Evolutionary conservation across 2,888 invertebrate species (phyloP), one percentile per base, ranked within the genome.

Genomic region (Erebia palarica): DNA sequence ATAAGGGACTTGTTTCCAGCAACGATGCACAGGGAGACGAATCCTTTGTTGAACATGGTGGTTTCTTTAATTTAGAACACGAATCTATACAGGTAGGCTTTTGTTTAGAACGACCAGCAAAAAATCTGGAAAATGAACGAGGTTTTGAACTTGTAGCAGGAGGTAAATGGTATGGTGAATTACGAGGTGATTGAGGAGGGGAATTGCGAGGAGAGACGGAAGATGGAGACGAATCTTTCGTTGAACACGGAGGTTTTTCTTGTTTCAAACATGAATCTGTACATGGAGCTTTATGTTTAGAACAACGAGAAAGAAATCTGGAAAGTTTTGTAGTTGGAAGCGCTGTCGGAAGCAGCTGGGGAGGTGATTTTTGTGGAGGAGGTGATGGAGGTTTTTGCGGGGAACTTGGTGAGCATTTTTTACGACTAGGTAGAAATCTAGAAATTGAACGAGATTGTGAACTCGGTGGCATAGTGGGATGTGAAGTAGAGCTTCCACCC

Each of bases 261-360:
- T 11, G 9, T 55, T 55, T 55, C 1, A 9, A 10, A 57, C 57
- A 57, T 21, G 57, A 57, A 21, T 57, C 57, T 21, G 5, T 13
- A 57, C 57, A 57, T 55, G 53, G 67, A 67, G 16, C 71, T 49
- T 53, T 44, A 59, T 42, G 57, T 66, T 53, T 53, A 14, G 49
- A 49, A 49, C 10, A 55, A 18, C 55, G 27, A 49, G 57, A 47
- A 47, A 59, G 58, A 27, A 58, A 58, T 44, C n/a, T 67, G 51
- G 21, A n/a, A 53, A 14, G 44, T 64, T 27, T 64, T 14, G 27
- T 11, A 55, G 36, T 36, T 36, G 36, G 36, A 36, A 4, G 27
- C 27, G 27, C 2, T 27, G 64, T 13, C 10, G 18, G 13, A 49
- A 51, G 44, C 11, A 44, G 11, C 9, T 44, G 44, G 11, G 44